Percentiles rank a stretch among this genome's conserved stretches.
Evolutionary conservation across 2,888 invertebrate species (phyloP).

Genomic region (Argyra leucocephala): DNA sequence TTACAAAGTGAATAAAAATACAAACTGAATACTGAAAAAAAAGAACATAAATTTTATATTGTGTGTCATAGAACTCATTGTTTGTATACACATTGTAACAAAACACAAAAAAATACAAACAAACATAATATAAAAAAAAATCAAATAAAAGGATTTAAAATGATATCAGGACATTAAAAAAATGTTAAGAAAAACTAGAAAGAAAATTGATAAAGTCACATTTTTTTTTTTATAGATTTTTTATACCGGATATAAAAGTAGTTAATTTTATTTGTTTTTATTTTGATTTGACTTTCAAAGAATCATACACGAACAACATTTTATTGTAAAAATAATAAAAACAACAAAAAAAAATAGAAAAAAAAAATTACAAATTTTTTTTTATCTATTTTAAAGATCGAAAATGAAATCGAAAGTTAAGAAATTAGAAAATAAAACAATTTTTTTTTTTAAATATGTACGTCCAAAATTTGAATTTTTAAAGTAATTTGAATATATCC

Average conservation of each 20-base stretch:
- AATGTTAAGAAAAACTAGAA: not conserved
- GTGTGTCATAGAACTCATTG: not conserved
- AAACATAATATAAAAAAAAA: not conserved
- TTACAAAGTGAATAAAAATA: slow-evolving; percentile 1
- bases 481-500: too few relatives aligned
- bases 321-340: too few relatives aligned
- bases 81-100: not conserved
- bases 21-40: not conserved
- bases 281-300: not conserved
- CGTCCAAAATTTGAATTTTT: too few relatives aligned
- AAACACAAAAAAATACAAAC: not conserved
- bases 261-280: not conserved
- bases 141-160: not conserved
- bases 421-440: too few relatives aligned
- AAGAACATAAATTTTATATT: not conserved
- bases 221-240: slow-evolving; percentile 4
- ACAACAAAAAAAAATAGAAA: too few relatives aligned
- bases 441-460: too few relatives aligned
- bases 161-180: not conserved
- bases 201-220: not conserved
- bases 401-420: too few relatives aligned
- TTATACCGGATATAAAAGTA: slow-evolving; percentile 1
- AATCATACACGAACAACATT: too few relatives aligned
- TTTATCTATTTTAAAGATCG: too few relatives aligned
- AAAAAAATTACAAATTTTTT: too few relatives aligned